These are phyloP conservation scores for Pyrgilauda ruficollis DNA, from an alignment of 2,113 vertebrate genomes.

Conservation along the genomic window DNA sequence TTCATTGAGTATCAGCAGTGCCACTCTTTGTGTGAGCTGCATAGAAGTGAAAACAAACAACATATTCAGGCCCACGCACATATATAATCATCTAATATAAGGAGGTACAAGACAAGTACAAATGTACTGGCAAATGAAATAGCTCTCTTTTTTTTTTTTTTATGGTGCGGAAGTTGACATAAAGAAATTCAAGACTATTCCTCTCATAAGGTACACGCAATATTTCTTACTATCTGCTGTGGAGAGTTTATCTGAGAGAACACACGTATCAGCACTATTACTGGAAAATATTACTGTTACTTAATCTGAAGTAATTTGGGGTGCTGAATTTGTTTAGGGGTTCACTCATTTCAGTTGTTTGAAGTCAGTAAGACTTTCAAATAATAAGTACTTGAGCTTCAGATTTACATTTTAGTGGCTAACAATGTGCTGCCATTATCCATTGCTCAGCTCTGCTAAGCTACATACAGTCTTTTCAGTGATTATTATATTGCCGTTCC, in stretches of 20 bases:
- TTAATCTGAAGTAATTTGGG: neutral
- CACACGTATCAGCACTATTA: neutral
- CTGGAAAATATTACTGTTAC: neutral
- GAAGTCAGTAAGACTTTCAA: neutral
- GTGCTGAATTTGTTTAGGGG: neutral
- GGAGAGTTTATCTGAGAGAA: neutral
- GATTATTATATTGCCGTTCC: neutral
- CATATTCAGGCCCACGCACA: conserved; percentile 36
- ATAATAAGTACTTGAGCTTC: neutral
- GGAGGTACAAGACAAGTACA: conserved; percentile 22
- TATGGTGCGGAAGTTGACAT: neutral
- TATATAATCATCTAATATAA: conserved; percentile 42
- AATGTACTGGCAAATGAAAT: neutral
- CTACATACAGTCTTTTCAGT: neutral
- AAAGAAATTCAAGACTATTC: neutral
- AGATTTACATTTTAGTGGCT: neutral
- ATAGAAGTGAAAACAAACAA: conserved; percentile 55
- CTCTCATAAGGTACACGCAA: neutral
- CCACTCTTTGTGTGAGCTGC: conserved; percentile 54
- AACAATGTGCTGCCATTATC: neutral
- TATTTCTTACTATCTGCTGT: neutral
- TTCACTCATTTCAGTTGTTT: neutral
- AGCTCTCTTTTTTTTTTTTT: neutral
- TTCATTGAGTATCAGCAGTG: conserved; percentile 78
- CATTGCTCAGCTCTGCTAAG: neutral